Evolutionary conservation across 1,140 invertebrate species (phyloP).

Genomic region (Cryptotermes secundus): DNA sequence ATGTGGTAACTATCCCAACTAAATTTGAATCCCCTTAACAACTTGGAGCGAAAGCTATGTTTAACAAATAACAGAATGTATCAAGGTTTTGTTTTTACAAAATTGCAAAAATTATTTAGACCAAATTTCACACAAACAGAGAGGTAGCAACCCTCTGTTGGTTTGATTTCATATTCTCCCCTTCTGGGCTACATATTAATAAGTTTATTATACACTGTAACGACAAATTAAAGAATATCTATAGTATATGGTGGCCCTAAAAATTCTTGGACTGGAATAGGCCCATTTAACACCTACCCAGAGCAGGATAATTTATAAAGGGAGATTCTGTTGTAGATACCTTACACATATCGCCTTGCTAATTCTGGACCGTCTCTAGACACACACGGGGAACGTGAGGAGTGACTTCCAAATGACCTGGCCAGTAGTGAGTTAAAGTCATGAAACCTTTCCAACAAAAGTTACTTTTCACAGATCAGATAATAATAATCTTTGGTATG

Average conservation of each 20-base stretch:
- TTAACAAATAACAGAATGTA: no score
- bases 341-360: constrained; percentile 15
- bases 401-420: not conserved
- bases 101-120: no score
- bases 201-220: not conserved
- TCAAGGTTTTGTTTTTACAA: no score
- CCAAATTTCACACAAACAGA: not conserved
- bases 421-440: not conserved
- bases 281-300: constrained; percentile 4
- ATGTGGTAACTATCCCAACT: no score
- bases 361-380: constrained; percentile 12
- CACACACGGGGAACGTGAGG: constrained; percentile 9
- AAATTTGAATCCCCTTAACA: no score
- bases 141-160: not conserved
- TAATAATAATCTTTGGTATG: no score
- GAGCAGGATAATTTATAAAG: not conserved
- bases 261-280: constrained; percentile 2
- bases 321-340: not conserved
- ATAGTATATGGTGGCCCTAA: not conserved
- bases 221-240: not conserved
- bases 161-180: not conserved
- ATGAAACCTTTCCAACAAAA: not conserved
- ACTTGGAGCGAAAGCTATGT: no score
- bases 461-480: not conserved
- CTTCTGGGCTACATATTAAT: not conserved